phyloP scores from a whole-genome alignment of 2,888 invertebrate species.

The Ecdyonurus torrentis region DNA sequence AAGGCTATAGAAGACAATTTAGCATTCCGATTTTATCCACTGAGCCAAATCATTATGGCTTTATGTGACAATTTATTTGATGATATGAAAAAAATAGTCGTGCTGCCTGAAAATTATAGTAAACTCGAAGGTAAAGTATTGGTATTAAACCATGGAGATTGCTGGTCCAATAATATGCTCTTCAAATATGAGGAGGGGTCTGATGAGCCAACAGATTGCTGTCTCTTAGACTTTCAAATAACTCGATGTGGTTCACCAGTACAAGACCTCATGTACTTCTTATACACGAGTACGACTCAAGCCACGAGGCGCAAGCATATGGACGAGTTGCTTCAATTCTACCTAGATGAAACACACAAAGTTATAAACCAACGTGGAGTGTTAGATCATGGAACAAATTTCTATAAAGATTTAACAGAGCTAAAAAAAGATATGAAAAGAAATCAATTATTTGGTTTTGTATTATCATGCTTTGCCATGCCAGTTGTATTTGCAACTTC shows the following conservation, averaged over 20 bases:
- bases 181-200: conserved; percentile 2
- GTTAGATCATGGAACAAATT: background rate
- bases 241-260: background rate
- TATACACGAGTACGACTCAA: background rate
- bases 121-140: background rate
- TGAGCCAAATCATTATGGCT: background rate
- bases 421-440: background rate
- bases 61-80: background rate
- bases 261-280: background rate
- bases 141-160: conserved; percentile 8
- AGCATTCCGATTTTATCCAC: background rate
- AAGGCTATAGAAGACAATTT: background rate
- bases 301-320: conserved; percentile 3
- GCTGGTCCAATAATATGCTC: conserved; percentile 11
- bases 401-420: background rate
- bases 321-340: conserved; percentile 7
- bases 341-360: background rate
- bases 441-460: background rate
- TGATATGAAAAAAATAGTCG: background rate
- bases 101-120: background rate
- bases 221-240: background rate
- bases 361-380: background rate
- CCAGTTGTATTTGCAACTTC: background rate
- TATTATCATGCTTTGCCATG: background rate
- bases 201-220: background rate